These are phyloP conservation scores for Bos indicus DNA, from an alignment of 2,113 vertebrate genomes.

Conservation along the genomic window DNA sequence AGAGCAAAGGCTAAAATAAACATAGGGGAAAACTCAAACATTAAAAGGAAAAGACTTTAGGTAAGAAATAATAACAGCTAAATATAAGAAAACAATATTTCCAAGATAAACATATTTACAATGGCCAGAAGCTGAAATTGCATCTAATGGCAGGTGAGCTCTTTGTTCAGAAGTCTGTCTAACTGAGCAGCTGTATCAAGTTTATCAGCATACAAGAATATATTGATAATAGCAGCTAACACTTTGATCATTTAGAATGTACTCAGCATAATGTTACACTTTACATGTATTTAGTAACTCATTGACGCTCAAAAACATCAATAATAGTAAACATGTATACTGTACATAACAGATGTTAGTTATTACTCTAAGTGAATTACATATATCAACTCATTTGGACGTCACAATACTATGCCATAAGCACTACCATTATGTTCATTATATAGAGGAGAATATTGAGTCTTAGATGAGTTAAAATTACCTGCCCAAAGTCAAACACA, in stretches of 20 bases:
- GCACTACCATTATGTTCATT: background rate
- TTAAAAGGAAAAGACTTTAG: background rate
- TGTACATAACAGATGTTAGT: background rate
- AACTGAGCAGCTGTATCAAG: background rate
- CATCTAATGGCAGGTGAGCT: background rate
- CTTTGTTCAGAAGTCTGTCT: background rate
- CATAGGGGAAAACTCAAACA: background rate
- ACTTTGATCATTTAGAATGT: background rate
- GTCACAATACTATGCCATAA: background rate
- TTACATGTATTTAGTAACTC: background rate
- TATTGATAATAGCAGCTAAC: background rate
- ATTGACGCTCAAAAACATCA: background rate
- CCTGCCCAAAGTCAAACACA: background rate
- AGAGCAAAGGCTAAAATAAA: background rate
- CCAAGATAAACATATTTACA: background rate
- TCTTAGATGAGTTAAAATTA: background rate
- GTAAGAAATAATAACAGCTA: background rate
- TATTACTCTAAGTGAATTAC: background rate
- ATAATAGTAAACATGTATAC: background rate
- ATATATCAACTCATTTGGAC: background rate
- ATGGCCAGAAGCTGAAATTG: background rate
- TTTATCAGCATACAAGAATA: background rate
- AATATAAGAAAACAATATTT: background rate
- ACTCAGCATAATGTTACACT: background rate
- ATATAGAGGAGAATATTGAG: background rate